A percentile compares a stretch with the other conserved stretches of the same genome.
These are phyloP conservation scores for Anableps anableps DNA, from an alignment of 2,797 vertebrate species.

Conservation along the genomic window DNA sequence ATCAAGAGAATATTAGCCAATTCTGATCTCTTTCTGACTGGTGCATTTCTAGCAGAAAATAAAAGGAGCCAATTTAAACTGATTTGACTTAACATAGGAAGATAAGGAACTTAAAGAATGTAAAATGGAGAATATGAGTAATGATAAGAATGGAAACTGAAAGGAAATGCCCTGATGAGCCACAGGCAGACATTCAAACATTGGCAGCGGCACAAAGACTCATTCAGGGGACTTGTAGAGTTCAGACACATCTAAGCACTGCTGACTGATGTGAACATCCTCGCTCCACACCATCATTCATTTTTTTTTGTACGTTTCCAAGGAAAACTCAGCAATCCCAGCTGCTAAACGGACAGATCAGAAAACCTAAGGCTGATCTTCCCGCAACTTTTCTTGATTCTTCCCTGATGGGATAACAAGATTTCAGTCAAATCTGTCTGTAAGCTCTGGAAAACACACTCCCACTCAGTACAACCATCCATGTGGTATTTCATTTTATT, in stretches of 20 bases:
- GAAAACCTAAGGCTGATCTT: constrained; percentile 14
- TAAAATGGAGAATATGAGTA: background rate
- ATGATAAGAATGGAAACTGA: background rate
- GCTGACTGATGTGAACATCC: constrained; percentile 46
- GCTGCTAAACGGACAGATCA: constrained; percentile 8
- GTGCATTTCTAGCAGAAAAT: background rate
- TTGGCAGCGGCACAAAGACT: constrained; percentile 16
- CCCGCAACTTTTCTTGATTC: constrained; percentile 9
- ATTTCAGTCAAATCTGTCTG: constrained; percentile 45
- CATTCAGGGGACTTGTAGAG: background rate
- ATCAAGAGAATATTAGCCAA: background rate
- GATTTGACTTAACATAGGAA: background rate
- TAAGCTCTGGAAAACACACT: constrained; percentile 6
- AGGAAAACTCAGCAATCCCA: constrained; percentile 44
- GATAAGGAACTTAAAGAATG: background rate
- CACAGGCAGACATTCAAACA: constrained; percentile 1
- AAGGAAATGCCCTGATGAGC: background rate
- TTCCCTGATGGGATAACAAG: constrained; percentile 34
- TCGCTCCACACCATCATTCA: constrained; percentile 29
- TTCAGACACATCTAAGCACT: constrained; percentile 10
- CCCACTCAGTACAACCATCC: constrained; percentile 22
- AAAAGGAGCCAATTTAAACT: background rate
- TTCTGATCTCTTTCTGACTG: background rate
- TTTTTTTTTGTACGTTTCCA: constrained; percentile 43
- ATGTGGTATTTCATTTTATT: constrained; percentile 9